Base-by-base conservation (phyloP, 1,140 invertebrate species). In the Zaprionus vittiger region DNA sequence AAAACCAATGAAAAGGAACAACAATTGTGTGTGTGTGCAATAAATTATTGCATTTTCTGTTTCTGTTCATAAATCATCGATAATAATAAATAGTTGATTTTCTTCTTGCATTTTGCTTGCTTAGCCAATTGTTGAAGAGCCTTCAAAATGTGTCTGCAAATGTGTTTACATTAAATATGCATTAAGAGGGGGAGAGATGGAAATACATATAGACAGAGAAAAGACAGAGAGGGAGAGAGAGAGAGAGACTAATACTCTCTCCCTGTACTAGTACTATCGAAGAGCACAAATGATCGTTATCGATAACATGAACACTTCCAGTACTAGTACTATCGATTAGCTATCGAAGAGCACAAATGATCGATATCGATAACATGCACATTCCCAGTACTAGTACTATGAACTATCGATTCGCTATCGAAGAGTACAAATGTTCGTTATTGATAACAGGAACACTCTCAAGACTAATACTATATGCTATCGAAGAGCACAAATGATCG, bases 41-140 rank as follows among this genome's bases (percentile, higher is more conserved):
- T 12, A 49, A 37, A 72, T 55, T 60, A 57, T 64, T 81, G 79
- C 72, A 67, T 57, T 75, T 80, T 55, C 17, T 17, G 41, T 49
- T 67, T 64, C 59, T 57, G 24, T 20, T 70, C 44, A 22, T 52
- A 62, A 62, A 59, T 37, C 22, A 73, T 41, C 44, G 31, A 38
- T 57, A 63, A 65, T 59, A 28, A 52, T 52, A 62, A 28, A 54
- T 55, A 14, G 41, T 55, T 59, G 47, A 11, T 28, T 41, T 47
- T 47, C 37, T 22, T 57, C 56, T 31, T 31, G 47, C 47, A 52
- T 34, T 34, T 37, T 52, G 47, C 52, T 67, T 38, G 56, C 41
- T 67, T 61, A 55, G 71, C 56, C 65, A 73, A 62, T 73, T 73
- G 65, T 24, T 61, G 57, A 68, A 73, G 47, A 73, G 65, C 56